These are phyloP conservation scores for Columba livia DNA, from an alignment of 2,113 vertebrate genomes.

Conservation along the genomic window DNA sequence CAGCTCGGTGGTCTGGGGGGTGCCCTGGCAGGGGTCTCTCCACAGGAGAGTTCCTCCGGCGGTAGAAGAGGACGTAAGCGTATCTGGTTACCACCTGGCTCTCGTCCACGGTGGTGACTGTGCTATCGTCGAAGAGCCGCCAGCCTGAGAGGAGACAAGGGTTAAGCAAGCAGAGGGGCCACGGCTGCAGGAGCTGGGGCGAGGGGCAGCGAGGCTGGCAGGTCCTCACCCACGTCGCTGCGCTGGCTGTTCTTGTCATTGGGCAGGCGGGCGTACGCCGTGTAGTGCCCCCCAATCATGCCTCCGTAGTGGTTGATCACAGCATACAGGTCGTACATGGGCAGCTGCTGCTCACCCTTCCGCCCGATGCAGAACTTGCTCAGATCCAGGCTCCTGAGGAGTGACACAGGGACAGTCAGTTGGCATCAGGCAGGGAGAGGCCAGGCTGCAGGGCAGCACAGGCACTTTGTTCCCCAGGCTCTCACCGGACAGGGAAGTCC, in stretches of 20 bases:
- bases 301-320: constrained; percentile 99
- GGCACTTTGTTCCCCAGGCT: accelerated
- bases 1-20: constrained; percentile 56
- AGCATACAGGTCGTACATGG: constrained; percentile 94
- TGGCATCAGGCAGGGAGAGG: not conserved
- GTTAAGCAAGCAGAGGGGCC: not conserved
- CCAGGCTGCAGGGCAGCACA: not conserved
- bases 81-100: constrained; percentile 97
- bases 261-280: constrained; percentile 91
- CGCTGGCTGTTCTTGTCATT: constrained; percentile 97
- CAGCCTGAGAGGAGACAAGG: constrained; percentile 81
- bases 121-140: constrained; percentile 98
- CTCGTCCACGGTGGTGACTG: constrained; percentile 95
- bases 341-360: constrained; percentile 92
- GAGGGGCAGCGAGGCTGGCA: accelerated
- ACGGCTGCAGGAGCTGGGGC: accelerated
- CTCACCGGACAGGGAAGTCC: constrained; percentile 94
- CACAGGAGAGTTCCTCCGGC: constrained; percentile 94
- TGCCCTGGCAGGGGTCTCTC: constrained; percentile 88
- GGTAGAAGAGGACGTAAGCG: constrained; percentile 96
- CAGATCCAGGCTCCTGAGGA: constrained; percentile 88
- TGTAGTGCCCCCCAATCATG: constrained; percentile 99
- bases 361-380: constrained; percentile 98
- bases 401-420: not conserved
- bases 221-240: constrained; percentile 92